A percentile compares a stretch with the other conserved stretches of the same genome.
Evolutionary conservation across 2,113 vertebrate genomes (phyloP).

Genomic region (Orcinus orca): DNA sequence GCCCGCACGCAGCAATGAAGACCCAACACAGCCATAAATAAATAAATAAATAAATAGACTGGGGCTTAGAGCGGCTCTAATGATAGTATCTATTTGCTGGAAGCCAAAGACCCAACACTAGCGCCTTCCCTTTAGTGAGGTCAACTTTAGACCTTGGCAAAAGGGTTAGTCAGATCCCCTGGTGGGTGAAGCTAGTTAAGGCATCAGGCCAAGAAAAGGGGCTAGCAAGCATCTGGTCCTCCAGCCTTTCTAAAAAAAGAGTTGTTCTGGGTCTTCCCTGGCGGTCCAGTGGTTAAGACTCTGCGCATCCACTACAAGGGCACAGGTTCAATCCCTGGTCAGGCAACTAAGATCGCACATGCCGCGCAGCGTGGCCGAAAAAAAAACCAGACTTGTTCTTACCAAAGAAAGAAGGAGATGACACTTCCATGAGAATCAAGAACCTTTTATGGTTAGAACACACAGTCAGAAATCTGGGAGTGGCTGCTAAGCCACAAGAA

Average conservation of each 20-base stretch:
- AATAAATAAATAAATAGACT: not conserved
- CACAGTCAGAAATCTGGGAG: not conserved
- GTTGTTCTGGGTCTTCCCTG: not conserved
- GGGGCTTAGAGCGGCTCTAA: not conserved
- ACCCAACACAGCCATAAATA: no score
- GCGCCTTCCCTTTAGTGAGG: not conserved
- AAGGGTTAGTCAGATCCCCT: not conserved
- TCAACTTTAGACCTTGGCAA: not conserved
- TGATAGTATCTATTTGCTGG: not conserved
- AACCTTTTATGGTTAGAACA: slow-evolving; percentile 25
- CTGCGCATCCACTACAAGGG: no score
- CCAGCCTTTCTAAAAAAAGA: not conserved
- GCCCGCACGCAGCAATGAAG: no score
- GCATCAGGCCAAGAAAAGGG: not conserved
- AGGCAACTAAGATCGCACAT: no score
- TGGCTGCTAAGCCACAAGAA: not conserved
- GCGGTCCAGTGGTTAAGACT: no score
- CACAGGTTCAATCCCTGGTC: no score
- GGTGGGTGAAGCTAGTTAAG: not conserved
- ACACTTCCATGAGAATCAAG: not conserved
- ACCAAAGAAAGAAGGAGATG: not conserved
- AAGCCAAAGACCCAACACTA: not conserved
- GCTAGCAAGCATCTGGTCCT: not conserved
- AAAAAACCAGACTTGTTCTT: not conserved
- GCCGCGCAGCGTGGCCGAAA: no score